phyloP scores from a whole-genome alignment of 2,797 vertebrate genomes.

The Chelonia mydas region DNA sequence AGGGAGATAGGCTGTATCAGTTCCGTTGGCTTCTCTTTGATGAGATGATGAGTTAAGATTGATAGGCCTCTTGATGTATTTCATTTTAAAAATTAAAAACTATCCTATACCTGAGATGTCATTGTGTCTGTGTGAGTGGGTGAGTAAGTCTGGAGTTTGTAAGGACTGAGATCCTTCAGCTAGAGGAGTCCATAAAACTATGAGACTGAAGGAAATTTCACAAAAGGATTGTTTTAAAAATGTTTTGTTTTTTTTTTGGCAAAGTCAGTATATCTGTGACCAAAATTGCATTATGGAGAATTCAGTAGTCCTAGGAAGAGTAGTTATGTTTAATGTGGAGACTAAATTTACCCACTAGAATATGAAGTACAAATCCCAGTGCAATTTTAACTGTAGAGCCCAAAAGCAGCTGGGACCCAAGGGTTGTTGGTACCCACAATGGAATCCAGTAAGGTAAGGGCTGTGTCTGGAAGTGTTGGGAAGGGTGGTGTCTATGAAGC shows the following conservation, averaged over 20 bases:
- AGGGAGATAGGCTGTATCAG: not conserved
- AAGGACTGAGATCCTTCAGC: not conserved
- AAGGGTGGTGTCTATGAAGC: not conserved
- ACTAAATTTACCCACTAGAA: not conserved
- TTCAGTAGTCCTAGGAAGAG: not conserved
- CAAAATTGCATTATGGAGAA: not conserved
- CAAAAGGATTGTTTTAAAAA: not conserved
- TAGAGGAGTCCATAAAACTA: not conserved
- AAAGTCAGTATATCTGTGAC: not conserved
- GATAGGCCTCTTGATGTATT: not conserved
- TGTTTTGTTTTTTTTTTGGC: not conserved
- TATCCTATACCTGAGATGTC: not conserved
- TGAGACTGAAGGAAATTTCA: not conserved
- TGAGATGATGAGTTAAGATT: not conserved
- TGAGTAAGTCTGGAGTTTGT: not conserved
- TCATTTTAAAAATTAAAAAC: not conserved
- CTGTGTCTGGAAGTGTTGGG: not conserved
- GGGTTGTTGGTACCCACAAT: not conserved
- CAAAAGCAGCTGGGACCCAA: not conserved
- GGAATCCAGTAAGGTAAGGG: not conserved
- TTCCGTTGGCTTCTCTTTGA: not conserved
- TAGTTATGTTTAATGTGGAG: not conserved
- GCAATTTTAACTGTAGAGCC: not conserved
- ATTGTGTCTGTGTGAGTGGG: not conserved
- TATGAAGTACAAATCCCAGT: not conserved